Conservation (phyloP, 2,888 invertebrate species). For the Melolontha melolontha region DNA sequence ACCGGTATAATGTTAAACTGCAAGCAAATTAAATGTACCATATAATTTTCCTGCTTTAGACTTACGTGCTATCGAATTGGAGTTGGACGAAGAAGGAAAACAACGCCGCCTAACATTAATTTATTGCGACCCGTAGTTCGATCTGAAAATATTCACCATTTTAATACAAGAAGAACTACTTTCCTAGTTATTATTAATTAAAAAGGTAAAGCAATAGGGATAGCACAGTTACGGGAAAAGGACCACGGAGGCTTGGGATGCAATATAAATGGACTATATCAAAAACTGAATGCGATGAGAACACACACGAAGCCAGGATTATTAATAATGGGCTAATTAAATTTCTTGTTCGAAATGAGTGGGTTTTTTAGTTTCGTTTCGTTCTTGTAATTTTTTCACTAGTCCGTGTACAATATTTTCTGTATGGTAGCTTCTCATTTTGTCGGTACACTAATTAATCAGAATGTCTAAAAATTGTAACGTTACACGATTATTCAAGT, state of each 20-base stretch:
- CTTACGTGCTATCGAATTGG: slow-evolving; percentile 27
- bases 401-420: neutral
- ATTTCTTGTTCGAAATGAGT: slow-evolving; percentile 18
- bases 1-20: slow-evolving; percentile 36
- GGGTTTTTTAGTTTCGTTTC: slow-evolving; percentile 1
- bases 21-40: slow-evolving; percentile 41
- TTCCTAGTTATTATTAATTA: slow-evolving; percentile 39
- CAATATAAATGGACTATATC: slow-evolving; percentile 30
- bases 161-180: slow-evolving; percentile 20
- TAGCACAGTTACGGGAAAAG: neutral
- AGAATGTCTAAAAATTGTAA: too few relatives aligned
- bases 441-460: too few relatives aligned
- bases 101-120: slow-evolving; percentile 22
- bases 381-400: slow-evolving; percentile 12
- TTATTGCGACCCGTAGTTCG: slow-evolving; percentile 29
- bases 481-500: too few relatives aligned
- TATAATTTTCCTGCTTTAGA: slow-evolving; percentile 39
- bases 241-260: slow-evolving; percentile 22
- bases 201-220: slow-evolving; percentile 22
- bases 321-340: slow-evolving; percentile 39
- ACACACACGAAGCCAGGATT: slow-evolving; percentile 37
- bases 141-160: slow-evolving; percentile 27
- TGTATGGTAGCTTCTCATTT: neutral
- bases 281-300: slow-evolving; percentile 27
- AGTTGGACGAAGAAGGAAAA: slow-evolving; percentile 14